phyloP scores from a whole-genome alignment of 2,113 vertebrate genomes.

The Sporophila hypoxantha region DNA sequence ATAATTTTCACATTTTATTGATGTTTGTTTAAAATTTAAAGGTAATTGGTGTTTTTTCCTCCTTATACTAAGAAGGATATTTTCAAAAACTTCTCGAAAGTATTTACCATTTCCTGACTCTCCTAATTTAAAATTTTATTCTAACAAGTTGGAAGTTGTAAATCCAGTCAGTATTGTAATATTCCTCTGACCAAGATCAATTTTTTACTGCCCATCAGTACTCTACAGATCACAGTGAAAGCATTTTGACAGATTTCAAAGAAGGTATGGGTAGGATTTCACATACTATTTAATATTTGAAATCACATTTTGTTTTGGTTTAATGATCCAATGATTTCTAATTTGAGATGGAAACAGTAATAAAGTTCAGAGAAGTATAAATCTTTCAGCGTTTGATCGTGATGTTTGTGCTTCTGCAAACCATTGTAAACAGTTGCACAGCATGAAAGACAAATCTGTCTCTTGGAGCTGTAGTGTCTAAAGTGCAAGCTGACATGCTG shows the following conservation, averaged over 20 bases:
- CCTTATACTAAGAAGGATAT: background rate
- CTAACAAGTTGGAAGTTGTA: background rate
- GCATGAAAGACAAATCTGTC: background rate
- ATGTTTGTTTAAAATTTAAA: background rate
- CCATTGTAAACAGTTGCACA: background rate
- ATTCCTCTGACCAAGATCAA: background rate
- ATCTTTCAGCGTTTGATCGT: background rate
- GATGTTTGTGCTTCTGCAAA: background rate
- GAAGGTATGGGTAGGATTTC: background rate
- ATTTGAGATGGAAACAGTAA: background rate
- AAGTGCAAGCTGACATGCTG: constrained; percentile 43
- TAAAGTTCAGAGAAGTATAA: background rate
- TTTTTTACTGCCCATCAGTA: background rate
- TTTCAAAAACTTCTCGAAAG: background rate
- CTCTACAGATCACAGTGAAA: background rate
- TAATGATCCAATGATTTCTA: background rate
- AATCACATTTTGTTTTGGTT: background rate
- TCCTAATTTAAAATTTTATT: background rate
- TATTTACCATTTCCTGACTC: background rate
- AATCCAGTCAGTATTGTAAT: background rate
- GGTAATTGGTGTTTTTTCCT: rapidly evolving
- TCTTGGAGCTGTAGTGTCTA: background rate
- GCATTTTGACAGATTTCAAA: background rate
- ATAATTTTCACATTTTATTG: background rate
- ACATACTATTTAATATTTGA: background rate